Percentiles rank a stretch among this genome's conserved stretches.
These are phyloP conservation scores for Xyrauchen texanus DNA, from an alignment of 2,113 vertebrate genomes.

Conservation along the genomic window DNA sequence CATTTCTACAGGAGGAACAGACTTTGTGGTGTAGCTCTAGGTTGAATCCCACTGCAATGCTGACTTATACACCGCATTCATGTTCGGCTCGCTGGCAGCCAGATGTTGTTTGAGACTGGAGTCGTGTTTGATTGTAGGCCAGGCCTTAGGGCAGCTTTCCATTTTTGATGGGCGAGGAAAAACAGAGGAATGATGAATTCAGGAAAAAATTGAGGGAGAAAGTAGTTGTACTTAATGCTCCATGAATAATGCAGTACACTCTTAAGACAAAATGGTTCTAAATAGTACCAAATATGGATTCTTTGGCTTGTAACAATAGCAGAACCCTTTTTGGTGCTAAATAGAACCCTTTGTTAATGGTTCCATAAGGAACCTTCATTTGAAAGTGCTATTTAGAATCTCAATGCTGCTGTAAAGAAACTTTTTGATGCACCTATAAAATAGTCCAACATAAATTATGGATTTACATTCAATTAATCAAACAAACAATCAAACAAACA, in stretches of 20 bases:
- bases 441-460: too few species aligned
- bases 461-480: too few species aligned
- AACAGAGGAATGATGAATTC: neutral
- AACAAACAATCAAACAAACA: too few species aligned
- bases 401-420: too few species aligned
- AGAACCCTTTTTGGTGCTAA: too few species aligned
- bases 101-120: slow-evolving; percentile 27
- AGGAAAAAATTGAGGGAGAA: neutral
- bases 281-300: too few species aligned
- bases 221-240: neutral
- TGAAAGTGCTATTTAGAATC: too few species aligned
- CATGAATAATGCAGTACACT: slow-evolving; percentile 23
- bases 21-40: slow-evolving; percentile 8
- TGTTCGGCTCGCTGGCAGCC: slow-evolving; percentile 27
- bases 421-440: too few species aligned
- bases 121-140: slow-evolving; percentile 41
- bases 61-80: neutral
- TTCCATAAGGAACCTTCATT: too few species aligned
- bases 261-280: too few species aligned
- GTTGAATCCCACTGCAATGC: slow-evolving; percentile 3
- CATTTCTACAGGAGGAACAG: neutral
- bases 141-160: slow-evolving; percentile 1
- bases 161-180: neutral
- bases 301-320: too few species aligned
- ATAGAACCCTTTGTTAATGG: too few species aligned